Base-by-base conservation (phyloP, 2,888 invertebrate species). In the Orthosia cruda region DNA sequence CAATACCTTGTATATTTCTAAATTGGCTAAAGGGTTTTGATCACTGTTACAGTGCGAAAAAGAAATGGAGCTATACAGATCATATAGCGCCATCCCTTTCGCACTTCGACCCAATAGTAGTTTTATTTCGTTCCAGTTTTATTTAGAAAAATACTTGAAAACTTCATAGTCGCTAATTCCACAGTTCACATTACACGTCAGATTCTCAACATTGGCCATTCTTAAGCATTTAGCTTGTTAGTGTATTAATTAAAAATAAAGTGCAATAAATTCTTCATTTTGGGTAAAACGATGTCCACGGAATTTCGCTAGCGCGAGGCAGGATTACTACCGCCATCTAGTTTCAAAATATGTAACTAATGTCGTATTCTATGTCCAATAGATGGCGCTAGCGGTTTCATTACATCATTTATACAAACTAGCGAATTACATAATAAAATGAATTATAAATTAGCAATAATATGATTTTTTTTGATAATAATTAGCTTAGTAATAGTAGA, bases 191-290 rank as follows among this genome's bases (percentile, higher is more conserved):
- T 63, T 65, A 54, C 64, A 78, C 83, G 69, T 75, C 77, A 71
- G 78, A 65, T 85, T 77, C 83, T 80, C 81, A 87, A 87, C 89
- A 87, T 85, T 87, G 87, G 89, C 89, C 88, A 71, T 74, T 69
- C 61, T 74, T 67, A 80, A 88, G 88, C 89, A 70, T 77, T 78
- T 69, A 83, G 88, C 87, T 81, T 88, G 83, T 88, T 86, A 88
- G 89, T 89, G 88, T 75, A 74, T 87, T 88, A 84, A 61, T 88
- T 88, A 80, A 79, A 84, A 81, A 81, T 71, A 84, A 86, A 84
- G 88, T 88, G 88, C 88, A 89, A 70, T 76, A 74, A 87, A 80
- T 72, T 73, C 65, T 75, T 64, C 40, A 59, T 71, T 63, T 77
- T 66, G 77, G 77, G 80, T 81, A 71, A 83, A 89, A 86, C 88